Conservation (phyloP, 2,797 vertebrate species). For the Megaceryle alcyon region DNA sequence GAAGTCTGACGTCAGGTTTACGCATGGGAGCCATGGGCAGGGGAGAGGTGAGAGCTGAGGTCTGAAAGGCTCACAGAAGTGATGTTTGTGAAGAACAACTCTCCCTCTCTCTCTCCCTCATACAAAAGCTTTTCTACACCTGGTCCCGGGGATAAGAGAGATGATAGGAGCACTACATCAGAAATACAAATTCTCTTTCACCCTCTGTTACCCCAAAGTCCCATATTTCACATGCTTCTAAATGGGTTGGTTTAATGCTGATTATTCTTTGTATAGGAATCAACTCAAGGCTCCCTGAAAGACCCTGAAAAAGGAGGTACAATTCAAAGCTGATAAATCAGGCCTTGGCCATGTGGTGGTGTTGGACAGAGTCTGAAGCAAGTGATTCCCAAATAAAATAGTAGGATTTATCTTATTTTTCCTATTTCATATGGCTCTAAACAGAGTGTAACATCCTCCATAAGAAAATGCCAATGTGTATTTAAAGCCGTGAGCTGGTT, state of each 20-base stretch:
- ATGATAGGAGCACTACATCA: not conserved
- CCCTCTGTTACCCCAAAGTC: not conserved
- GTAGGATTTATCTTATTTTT: not conserved
- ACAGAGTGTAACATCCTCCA: not conserved
- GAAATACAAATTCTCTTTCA: not conserved
- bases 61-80: not conserved
- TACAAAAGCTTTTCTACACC: not conserved
- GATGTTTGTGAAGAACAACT: not conserved
- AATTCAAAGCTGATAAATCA: not conserved
- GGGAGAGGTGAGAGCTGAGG: not conserved
- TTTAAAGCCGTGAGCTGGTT: not conserved
- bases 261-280: not conserved
- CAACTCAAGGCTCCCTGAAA: not conserved
- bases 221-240: fast-evolving
- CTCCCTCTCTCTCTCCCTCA: not conserved
- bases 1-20: constrained; percentile 37
- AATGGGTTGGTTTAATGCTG: not conserved
- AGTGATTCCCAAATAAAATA: not conserved
- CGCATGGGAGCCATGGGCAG: not conserved
- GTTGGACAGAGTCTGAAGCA: not conserved
- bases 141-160: not conserved
- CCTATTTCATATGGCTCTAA: not conserved
- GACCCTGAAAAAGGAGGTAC: not conserved
- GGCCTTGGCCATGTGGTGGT: not conserved
- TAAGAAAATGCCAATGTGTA: not conserved